Evolutionary conservation across 2,113 vertebrate species (phyloP).

Genomic region (Ammospiza nelsoni): DNA sequence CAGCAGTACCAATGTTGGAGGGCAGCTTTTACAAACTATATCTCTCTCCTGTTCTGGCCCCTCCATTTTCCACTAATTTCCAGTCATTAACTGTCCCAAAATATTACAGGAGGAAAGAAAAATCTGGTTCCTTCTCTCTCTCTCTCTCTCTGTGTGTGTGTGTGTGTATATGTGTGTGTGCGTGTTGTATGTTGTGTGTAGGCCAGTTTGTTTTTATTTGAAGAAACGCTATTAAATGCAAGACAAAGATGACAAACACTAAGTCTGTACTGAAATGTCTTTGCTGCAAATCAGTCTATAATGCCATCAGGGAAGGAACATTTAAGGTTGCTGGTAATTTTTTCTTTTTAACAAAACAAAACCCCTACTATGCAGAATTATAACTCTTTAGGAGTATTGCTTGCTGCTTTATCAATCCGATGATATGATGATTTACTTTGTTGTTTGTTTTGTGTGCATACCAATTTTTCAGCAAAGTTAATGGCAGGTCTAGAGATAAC

Average conservation of each 20-base stretch:
- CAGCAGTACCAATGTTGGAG: constrained; percentile 1
- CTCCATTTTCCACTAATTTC: background rate
- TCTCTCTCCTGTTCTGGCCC: background rate
- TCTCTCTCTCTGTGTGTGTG: background rate
- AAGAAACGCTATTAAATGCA: background rate
- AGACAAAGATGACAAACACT: background rate
- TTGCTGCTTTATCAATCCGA: constrained; percentile 15
- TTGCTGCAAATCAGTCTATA: background rate
- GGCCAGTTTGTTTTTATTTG: background rate
- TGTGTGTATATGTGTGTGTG: too few relatives aligned
- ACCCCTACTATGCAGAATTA: background rate
- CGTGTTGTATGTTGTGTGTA: background rate
- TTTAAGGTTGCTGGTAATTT: background rate
- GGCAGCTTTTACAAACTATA: constrained; percentile 41
- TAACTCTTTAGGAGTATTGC: background rate
- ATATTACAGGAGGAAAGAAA: background rate
- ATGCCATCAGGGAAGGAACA: background rate
- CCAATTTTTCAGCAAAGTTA: background rate
- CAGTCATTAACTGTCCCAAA: background rate
- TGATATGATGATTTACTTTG: background rate
- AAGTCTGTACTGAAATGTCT: background rate
- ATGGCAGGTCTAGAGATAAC: background rate
- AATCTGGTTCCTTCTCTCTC: background rate
- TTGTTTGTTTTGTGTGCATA: background rate
- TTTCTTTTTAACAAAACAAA: background rate